Conservation (phyloP, 2,888 invertebrate species). For the Drosophila helvetica region DNA sequence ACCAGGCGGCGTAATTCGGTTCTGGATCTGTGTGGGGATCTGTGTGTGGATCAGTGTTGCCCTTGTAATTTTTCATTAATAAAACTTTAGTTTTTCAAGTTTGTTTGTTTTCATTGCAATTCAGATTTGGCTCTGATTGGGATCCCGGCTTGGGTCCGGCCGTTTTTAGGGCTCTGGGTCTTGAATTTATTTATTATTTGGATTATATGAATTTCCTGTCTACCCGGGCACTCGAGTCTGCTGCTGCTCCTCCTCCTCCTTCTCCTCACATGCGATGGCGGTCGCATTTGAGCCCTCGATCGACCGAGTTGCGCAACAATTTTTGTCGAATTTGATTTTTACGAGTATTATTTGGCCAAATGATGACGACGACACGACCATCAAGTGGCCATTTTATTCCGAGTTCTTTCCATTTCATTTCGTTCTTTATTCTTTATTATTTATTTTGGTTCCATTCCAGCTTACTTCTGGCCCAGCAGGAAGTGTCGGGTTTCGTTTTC, state of each 20-base stretch:
- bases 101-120: slow-evolving; percentile 46
- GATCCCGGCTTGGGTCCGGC: slow-evolving; percentile 1
- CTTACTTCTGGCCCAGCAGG: slow-evolving; percentile 55
- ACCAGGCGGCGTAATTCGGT: slow-evolving; percentile 62
- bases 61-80: slow-evolving; percentile 25
- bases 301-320: slow-evolving; percentile 61
- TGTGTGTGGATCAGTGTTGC: background rate
- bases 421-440: slow-evolving; percentile 36
- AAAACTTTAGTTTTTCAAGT: slow-evolving; percentile 8
- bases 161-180: slow-evolving; percentile 15
- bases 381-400: slow-evolving; percentile 69
- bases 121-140: slow-evolving; percentile 13
- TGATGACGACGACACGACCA: slow-evolving; percentile 20
- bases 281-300: slow-evolving; percentile 20
- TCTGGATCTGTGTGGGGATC: background rate
- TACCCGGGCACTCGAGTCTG: slow-evolving; percentile 45
- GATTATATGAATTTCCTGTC: slow-evolving; percentile 62
- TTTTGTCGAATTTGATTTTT: slow-evolving; percentile 47
- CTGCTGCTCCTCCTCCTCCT: background rate
- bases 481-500: slow-evolving; percentile 63
- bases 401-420: slow-evolving; percentile 44
- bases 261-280: slow-evolving; percentile 1
- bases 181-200: slow-evolving; percentile 40
- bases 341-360: slow-evolving; percentile 1
- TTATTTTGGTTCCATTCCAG: slow-evolving; percentile 46